phyloP scores from a whole-genome alignment of 64 coral and sea anemone species.

The Montipora foliosa region DNA sequence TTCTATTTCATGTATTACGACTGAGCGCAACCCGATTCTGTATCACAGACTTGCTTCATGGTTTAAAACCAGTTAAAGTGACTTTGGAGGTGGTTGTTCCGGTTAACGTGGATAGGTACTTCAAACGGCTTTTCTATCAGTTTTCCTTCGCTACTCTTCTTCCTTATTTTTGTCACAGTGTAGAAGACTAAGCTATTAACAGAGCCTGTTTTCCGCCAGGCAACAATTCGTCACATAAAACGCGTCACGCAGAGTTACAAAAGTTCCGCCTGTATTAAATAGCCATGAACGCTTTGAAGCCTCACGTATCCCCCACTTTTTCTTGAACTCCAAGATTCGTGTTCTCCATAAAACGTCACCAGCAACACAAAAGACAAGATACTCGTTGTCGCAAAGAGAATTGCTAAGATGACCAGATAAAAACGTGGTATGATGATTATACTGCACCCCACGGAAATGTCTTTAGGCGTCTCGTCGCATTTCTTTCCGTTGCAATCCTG shows the following conservation, averaged over 20 bases:
- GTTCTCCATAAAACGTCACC: slow-evolving; percentile 11
- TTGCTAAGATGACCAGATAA: slow-evolving; percentile 73
- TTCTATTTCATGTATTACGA: too few species aligned
- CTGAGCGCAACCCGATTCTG: too few species aligned
- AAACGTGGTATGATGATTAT: slow-evolving; percentile 27
- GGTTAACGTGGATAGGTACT: too few species aligned
- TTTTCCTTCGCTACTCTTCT: too few species aligned
- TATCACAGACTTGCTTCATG: too few species aligned
- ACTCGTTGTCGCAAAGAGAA: slow-evolving; percentile 67
- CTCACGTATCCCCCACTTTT: neutral
- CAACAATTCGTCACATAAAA: neutral
- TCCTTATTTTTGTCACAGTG: too few species aligned
- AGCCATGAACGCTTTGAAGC: neutral
- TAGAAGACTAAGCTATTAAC: too few species aligned
- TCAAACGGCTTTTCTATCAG: too few species aligned
- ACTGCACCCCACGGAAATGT: neutral
- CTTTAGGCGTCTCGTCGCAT: slow-evolving; percentile 7
- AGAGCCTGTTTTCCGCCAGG: too few species aligned
- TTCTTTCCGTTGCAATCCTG: slow-evolving; percentile 48
- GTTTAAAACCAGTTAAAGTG: too few species aligned
- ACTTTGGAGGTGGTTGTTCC: too few species aligned
- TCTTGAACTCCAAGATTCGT: neutral
- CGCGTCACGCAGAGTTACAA: neutral
- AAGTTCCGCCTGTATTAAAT: neutral
- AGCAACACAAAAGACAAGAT: slow-evolving; percentile 37